These are phyloP conservation scores for Phalacrocorax aristotelis DNA, from an alignment of 2,113 vertebrate species.

Conservation along the genomic window DNA sequence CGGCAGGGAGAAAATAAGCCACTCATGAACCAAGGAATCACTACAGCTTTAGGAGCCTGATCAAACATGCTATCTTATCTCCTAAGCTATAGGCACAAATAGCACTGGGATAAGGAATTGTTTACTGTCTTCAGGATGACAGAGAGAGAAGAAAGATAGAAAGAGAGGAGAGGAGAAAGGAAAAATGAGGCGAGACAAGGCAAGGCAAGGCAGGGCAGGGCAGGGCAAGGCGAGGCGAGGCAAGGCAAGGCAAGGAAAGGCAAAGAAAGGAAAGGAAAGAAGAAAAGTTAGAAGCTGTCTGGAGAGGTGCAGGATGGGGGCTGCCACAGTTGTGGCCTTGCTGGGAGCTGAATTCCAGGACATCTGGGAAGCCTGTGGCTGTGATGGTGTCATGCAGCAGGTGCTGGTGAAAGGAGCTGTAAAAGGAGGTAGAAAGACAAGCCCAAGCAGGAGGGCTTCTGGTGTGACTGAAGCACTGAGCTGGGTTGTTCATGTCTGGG, in stretches of 20 bases:
- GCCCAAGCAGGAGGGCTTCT: not conserved
- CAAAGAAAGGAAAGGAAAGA: too few relatives aligned
- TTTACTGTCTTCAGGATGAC: not conserved
- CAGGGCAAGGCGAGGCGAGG: too few relatives aligned
- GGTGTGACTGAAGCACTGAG: not conserved
- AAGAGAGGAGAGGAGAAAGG: too few relatives aligned
- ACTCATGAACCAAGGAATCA: not conserved
- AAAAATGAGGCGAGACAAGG: too few relatives aligned
- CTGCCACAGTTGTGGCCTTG: not conserved
- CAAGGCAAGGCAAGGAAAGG: fast-evolving
- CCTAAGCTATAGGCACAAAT: not conserved
- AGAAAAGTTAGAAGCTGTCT: too few relatives aligned
- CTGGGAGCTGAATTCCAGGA: not conserved
- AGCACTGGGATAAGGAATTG: not conserved
- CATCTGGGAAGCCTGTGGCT: not conserved
- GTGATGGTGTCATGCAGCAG: not conserved
- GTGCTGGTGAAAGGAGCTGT: not conserved
- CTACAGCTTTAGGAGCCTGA: not conserved
- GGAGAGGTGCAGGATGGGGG: not conserved
- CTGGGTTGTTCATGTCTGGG: not conserved
- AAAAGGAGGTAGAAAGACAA: not conserved
- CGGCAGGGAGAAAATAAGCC: not conserved
- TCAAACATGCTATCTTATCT: not conserved
- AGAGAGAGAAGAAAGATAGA: not conserved
- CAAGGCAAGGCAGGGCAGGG: too few relatives aligned